Conservation (phyloP, 2,113 vertebrate genomes). For the Caloenas nicobarica region DNA sequence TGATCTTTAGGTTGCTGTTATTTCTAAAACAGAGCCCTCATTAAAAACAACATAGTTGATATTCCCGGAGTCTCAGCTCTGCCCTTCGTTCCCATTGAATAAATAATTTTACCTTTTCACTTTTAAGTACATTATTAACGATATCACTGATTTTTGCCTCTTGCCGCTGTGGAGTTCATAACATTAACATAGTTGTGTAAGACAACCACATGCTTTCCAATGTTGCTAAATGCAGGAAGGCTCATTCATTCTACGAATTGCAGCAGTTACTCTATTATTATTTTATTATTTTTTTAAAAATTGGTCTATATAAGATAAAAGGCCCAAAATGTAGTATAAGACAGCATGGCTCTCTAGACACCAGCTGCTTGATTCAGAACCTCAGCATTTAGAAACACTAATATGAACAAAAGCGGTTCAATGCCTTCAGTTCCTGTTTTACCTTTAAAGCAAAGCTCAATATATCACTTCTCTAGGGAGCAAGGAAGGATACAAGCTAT, state of each 20-base stretch:
- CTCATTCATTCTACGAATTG: neutral
- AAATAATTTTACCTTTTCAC: neutral
- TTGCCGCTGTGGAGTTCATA: neutral
- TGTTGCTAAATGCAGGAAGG: neutral
- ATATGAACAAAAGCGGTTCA: neutral
- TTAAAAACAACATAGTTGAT: neutral
- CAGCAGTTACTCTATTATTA: neutral
- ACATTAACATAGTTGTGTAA: neutral
- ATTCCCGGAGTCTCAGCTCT: neutral
- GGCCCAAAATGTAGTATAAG: neutral
- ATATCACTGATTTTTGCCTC: neutral
- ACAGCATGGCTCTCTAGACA: neutral
- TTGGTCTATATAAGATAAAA: neutral
- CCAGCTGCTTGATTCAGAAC: neutral
- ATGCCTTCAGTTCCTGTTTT: neutral
- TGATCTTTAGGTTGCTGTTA: neutral
- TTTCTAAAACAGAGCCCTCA: neutral
- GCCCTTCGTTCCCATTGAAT: neutral
- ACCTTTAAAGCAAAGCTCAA: neutral
- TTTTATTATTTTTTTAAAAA: neutral
- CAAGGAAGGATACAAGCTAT: neutral
- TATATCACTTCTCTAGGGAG: neutral
- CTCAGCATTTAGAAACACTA: neutral
- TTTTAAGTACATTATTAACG: neutral
- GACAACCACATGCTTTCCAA: neutral